Conservation (phyloP, 1,140 invertebrate genomes). For the Megalopta genalis region DNA sequence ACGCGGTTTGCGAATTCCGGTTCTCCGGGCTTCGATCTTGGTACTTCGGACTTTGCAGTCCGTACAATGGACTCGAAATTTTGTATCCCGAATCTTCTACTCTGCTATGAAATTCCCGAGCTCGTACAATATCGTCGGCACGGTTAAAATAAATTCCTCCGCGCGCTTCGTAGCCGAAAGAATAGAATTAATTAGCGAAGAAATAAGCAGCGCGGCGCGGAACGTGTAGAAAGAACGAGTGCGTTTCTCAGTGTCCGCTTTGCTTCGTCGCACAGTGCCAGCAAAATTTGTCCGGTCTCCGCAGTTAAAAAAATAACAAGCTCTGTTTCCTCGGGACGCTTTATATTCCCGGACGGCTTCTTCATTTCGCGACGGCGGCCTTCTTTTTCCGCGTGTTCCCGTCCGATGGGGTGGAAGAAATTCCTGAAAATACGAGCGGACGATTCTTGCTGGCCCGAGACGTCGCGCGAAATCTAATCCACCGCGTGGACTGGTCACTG, state of each 20-base stretch:
- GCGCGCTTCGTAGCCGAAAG: too few relatives aligned
- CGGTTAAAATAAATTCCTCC: too few relatives aligned
- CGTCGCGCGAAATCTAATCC: background rate
- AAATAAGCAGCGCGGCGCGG: background rate
- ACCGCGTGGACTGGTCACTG: too few relatives aligned
- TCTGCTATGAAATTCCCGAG: too few relatives aligned
- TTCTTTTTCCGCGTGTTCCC: background rate
- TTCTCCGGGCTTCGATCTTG: too few relatives aligned
- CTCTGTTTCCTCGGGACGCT: background rate
- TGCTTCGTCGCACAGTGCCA: background rate
- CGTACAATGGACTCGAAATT: too few relatives aligned
- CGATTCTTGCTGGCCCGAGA: background rate
- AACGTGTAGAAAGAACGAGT: background rate
- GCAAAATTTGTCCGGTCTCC: background rate
- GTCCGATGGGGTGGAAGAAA: background rate
- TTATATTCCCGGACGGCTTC: constrained; percentile 13
- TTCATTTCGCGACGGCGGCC: background rate
- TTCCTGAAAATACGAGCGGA: background rate
- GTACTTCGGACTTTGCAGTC: too few relatives aligned
- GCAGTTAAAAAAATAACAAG: constrained; percentile 7
- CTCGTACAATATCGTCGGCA: too few relatives aligned
- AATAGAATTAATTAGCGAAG: background rate
- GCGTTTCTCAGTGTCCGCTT: background rate
- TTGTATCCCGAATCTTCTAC: too few relatives aligned
- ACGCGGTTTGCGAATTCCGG: too few relatives aligned